These are phyloP conservation scores for Astropecten irregularis DNA, from an alignment of 53 echinoderm and acorn worm species.

Conservation along the genomic window DNA sequence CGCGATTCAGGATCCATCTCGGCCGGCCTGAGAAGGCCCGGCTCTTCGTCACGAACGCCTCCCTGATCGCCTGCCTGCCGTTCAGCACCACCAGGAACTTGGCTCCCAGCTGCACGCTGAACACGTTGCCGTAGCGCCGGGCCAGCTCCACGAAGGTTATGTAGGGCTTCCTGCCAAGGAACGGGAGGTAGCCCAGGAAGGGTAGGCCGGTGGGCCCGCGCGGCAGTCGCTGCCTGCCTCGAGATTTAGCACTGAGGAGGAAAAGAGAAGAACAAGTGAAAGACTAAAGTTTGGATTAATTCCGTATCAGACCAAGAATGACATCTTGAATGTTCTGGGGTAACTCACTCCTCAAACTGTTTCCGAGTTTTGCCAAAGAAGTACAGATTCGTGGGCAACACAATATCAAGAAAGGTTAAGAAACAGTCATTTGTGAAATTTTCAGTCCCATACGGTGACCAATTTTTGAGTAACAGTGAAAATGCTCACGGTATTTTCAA, in stretches of 20 bases:
- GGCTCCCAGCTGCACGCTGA: conserved; percentile 71
- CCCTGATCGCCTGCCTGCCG: conserved; percentile 60
- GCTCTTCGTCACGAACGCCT: conserved; percentile 74
- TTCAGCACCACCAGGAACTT: conserved; percentile 77
- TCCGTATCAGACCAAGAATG: too few species aligned
- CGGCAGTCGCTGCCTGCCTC: conserved; percentile 42
- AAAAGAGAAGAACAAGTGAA: too few species aligned
- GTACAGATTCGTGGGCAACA: too few species aligned
- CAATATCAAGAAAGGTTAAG: too few species aligned
- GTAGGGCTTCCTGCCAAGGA: conserved; percentile 70
- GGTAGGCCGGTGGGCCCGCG: conserved; percentile 77
- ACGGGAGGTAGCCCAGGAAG: conserved; percentile 81
- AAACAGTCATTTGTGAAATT: too few species aligned
- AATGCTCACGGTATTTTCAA: too few species aligned
- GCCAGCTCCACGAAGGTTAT: conserved; percentile 40
- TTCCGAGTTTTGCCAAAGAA: too few species aligned
- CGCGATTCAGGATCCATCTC: conserved; percentile 76
- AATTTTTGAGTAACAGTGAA: too few species aligned
- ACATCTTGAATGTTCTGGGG: too few species aligned
- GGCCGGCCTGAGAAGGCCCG: conserved; percentile 78
- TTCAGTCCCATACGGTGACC: too few species aligned
- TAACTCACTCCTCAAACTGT: too few species aligned
- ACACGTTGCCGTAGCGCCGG: conserved; percentile 72
- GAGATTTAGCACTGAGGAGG: not conserved
- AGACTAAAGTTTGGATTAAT: too few species aligned